Evolutionary conservation across 2,797 vertebrate genomes (phyloP).

Genomic region (Potorous gilbertii): DNA sequence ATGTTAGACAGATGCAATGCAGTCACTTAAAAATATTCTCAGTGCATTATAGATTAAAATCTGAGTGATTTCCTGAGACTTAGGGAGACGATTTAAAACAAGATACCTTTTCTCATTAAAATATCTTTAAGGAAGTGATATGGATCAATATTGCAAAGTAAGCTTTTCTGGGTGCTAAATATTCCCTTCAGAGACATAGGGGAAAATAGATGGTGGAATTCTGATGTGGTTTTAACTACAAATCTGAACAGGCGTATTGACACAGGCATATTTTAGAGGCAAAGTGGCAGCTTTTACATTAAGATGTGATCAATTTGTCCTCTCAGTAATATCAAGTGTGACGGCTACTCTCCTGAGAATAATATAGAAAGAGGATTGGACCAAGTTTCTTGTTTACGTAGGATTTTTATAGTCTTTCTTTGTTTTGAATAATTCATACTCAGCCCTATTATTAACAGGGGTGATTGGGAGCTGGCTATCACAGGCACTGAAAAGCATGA

Average conservation of each 20-base stretch:
- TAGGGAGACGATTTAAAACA: constrained; percentile 45
- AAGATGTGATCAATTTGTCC: background rate
- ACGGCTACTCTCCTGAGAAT: background rate
- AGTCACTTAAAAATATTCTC: constrained; percentile 41
- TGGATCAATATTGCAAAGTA: constrained; percentile 14
- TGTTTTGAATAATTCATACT: constrained; percentile 39
- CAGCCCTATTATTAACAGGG: constrained; percentile 28
- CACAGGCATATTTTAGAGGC: background rate
- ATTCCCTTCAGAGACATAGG: background rate
- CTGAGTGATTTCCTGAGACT: constrained; percentile 30
- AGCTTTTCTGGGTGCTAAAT: background rate
- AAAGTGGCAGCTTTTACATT: background rate
- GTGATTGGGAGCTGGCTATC: constrained; percentile 28
- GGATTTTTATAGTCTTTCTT: constrained; percentile 14
- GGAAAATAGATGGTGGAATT: background rate
- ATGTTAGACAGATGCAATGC: background rate
- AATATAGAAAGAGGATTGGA: background rate
- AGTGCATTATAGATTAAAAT: constrained; percentile 38
- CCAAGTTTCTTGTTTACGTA: constrained; percentile 35
- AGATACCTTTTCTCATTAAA: constrained; percentile 51
- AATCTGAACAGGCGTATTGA: constrained; percentile 10
- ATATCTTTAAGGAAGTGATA: constrained; percentile 25
- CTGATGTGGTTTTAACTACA: background rate
- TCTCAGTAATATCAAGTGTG: background rate
- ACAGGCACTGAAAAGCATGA: background rate